Base-by-base conservation (phyloP, 2,888 invertebrate species). In the Eledona agricola region DNA sequence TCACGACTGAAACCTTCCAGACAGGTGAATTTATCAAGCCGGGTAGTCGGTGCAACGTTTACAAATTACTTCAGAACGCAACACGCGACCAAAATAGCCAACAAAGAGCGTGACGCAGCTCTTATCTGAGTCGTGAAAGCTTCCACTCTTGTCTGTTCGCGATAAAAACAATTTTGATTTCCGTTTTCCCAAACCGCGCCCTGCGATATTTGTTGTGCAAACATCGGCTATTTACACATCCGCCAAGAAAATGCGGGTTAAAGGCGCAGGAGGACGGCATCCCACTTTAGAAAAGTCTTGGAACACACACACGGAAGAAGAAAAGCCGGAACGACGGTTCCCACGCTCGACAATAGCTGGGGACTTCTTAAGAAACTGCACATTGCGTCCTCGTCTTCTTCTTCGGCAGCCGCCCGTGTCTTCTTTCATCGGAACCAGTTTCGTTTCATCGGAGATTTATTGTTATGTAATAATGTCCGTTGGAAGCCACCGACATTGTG, bases 341-440 rank as follows among this genome's bases (percentile, higher is more conserved):
- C 59, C 59, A 59, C 59, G 59, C 40, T 55, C 43, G 52, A 59
- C 59, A 59, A 59, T 55, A 35, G 40, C 28, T 12, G 19, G 28
- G 43, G 45, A 51, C 57, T 50, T 55, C 59, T 59, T 59, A 57
- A 57, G 57, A 57, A 59, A 53, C 49, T 59, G 59, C 59, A 59
- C 53, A 55, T 57, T 59, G 59, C 59, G 55, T 58, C n/a, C n/a
- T n/a, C 55, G 53, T 59, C 49, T 46, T 28, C 35, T 34, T 19
- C 34, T 19, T 28, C 35, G 16, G 25, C 47, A 54, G 54, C 59
- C 56, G 56, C 49, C 53, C 12, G 15, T 35, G 47, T 42, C 47
- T 47, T 54, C 47, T 59, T 58, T 54, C 51, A 40, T 50, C 34
- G 42, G 35, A 57, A 53, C 56, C 56, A 57, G 55, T 57, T 51